These are phyloP conservation scores for Brachyalestes nurse DNA, from an alignment of 2,797 vertebrate genomes.

Conservation along the genomic window DNA sequence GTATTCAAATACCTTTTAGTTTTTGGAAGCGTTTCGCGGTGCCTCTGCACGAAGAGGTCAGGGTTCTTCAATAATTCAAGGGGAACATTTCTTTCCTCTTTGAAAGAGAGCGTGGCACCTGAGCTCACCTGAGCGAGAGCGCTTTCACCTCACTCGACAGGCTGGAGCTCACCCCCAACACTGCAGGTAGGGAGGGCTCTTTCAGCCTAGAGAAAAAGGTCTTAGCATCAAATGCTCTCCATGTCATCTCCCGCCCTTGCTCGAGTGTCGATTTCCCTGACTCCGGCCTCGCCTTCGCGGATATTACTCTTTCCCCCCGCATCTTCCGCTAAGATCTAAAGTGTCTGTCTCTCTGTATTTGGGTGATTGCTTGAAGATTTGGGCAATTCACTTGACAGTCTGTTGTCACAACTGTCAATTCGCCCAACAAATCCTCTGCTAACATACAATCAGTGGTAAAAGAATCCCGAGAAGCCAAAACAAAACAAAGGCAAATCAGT, in stretches of 20 bases:
- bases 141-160: not conserved
- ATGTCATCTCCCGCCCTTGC: not conserved
- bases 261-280: not conserved
- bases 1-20: constrained; percentile 27
- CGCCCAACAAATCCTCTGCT: constrained; percentile 56
- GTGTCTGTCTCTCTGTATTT: constrained; percentile 29
- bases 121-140: not conserved
- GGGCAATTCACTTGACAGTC: constrained; percentile 70
- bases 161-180: not conserved
- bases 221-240: not conserved
- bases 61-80: constrained; percentile 76
- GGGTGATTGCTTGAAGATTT: constrained; percentile 27
- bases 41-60: constrained; percentile 48
- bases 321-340: constrained; percentile 10
- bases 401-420: constrained; percentile 67
- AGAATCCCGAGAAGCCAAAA: constrained; percentile 40
- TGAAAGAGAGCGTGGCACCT: constrained; percentile 59
- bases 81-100: constrained; percentile 62
- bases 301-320: not conserved
- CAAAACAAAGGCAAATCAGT: constrained; percentile 49
- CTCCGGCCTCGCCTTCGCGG: not conserved
- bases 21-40: constrained; percentile 59
- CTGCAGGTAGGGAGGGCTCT: not conserved
- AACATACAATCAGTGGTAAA: constrained; percentile 56
- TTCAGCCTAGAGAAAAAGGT: not conserved